Evolutionary conservation across 2,888 invertebrate genomes (phyloP).

Genomic region (Pemphredon lugubris): DNA sequence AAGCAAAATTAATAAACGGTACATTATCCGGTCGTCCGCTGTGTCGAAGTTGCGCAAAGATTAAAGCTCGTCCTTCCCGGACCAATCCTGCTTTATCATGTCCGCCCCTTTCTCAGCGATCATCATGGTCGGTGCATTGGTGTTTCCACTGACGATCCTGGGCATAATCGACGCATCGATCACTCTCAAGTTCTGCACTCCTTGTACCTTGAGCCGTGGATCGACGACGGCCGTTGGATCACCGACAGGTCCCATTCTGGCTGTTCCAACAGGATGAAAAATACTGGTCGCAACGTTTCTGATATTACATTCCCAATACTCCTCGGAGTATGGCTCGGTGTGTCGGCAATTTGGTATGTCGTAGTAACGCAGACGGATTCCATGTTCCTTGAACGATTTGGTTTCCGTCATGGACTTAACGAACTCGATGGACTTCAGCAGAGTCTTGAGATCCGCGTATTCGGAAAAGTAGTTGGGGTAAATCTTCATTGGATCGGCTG

Average conservation of each 20-base stretch:
- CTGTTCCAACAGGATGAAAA: constrained; percentile 85
- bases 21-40: too few relatives aligned
- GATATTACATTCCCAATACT: constrained; percentile 81
- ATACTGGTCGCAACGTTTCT: constrained; percentile 83
- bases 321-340: constrained; percentile 68
- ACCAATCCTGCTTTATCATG: constrained; percentile 84
- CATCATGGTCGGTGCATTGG: constrained; percentile 85
- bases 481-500: constrained; percentile 82
- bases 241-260: constrained; percentile 84
- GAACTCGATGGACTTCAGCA: constrained; percentile 75
- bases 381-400: constrained; percentile 61
- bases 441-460: constrained; percentile 78
- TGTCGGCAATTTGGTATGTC: constrained; percentile 70
- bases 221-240: constrained; percentile 82
- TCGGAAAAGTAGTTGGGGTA: constrained; percentile 83
- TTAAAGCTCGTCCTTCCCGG: constrained; percentile 40
- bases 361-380: constrained; percentile 53
- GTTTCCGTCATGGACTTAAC: constrained; percentile 66
- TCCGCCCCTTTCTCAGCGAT: constrained; percentile 86
- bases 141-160: constrained; percentile 84
- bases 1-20: too few relatives aligned
- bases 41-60: too few relatives aligned
- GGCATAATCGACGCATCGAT: constrained; percentile 88
- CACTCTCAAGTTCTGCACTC: constrained; percentile 83
- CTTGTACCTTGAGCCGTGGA: constrained; percentile 83